Base-by-base conservation (phyloP, 2,113 vertebrate genomes). In the Motacilla tschutschensis region DNA sequence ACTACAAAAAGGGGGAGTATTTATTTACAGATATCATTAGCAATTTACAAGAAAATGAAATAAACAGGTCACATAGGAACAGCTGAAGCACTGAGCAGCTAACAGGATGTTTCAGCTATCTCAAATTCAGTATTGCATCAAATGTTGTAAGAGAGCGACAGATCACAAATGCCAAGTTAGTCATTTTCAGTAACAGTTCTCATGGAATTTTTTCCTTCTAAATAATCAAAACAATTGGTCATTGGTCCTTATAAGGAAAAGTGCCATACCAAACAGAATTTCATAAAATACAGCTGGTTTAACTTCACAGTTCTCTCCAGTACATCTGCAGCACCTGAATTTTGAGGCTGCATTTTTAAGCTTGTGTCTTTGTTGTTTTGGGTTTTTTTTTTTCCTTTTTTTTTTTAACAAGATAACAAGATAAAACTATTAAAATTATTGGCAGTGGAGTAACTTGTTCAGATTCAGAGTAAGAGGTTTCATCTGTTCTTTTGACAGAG, bases 201-300 rank as follows among this genome's bases (percentile, higher is more conserved):
- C 93, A 95, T 70, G 80, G 88, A 94, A 92, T 92, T 93, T 92
- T 91, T 92, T 90, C 83, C 88, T 92, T 93, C 86, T 90, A 95
- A 94, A 94, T 93, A 94, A 94, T 94, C 94, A 94, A 94, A 95
- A 95, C 93, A 95, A 95, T 91, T 93, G 93, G 91, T 88, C 91
- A 91, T 90, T 91, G 91, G 88, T 51, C 94, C 93, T 95, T 93
- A 91, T 91, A 94, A 95, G 88, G 90, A 88, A 62, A 89, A 89
- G 64, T 84, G 90, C 74, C 74, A 88, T 84, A 73, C 70, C 66
- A 73, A 91, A 91, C 40, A 90, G 78, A 82, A 84, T 88, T 93
- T 92, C 88, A 77, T 84, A 84, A 81, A 92, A 93, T 84, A 88
- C 88, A 93, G 81, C 92, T 94, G 88, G 10, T 91, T 92, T 92